These are phyloP conservation scores for Coremacera marginata DNA, from an alignment of 2,888 invertebrate genomes.

Conservation along the genomic window DNA sequence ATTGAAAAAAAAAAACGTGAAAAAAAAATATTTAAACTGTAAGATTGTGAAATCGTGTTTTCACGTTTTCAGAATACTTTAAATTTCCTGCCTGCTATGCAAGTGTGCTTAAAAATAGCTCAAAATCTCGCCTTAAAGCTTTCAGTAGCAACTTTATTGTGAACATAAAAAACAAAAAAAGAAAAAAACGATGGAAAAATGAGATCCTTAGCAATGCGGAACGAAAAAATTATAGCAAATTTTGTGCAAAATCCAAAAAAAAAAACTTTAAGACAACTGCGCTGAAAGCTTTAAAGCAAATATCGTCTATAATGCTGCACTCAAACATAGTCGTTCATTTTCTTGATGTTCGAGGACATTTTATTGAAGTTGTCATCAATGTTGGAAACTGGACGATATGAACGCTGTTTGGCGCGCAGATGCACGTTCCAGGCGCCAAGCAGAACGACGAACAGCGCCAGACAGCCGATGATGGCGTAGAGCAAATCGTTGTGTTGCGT, in stretches of 20 bases:
- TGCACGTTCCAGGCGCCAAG: constrained; percentile 55
- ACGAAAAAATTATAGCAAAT: constrained; percentile 1
- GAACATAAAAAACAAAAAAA: not conserved
- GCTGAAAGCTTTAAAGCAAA: not conserved
- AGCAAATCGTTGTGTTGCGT: constrained; percentile 50
- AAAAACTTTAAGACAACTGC: not conserved
- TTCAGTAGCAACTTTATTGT: not conserved
- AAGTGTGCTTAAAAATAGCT: no score
- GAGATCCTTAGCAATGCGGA: constrained; percentile 28
- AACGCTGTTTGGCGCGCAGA: constrained; percentile 63
- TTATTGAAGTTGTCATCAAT: constrained; percentile 66
- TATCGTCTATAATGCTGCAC: constrained; percentile 15
- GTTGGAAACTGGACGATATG: constrained; percentile 66
- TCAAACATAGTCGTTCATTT: constrained; percentile 54
- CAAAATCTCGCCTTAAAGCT: not conserved
- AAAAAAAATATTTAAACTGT: no score
- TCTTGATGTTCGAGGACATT: constrained; percentile 53
- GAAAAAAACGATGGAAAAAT: constrained; percentile 32
- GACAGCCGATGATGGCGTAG: constrained; percentile 52
- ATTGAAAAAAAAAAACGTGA: no score
- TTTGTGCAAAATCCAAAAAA: not conserved
- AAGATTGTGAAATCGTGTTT: no score
- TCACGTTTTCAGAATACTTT: no score
- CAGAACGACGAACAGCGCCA: constrained; percentile 48
- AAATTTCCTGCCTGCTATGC: no score